Conservation (phyloP, 2,888 invertebrate species). For the Drosophila neotestacea region DNA sequence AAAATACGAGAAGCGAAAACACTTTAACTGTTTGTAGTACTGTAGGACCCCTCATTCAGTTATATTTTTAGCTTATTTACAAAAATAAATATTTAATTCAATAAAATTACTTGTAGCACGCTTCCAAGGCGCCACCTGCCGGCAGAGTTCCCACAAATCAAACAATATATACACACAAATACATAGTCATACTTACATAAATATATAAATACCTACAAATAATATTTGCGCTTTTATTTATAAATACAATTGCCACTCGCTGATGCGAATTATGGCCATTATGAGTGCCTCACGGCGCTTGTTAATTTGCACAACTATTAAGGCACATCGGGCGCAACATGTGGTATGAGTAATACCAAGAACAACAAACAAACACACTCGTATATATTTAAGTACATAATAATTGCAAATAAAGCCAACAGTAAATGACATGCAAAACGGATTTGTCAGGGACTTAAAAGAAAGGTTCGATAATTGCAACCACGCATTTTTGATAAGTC, state of each 20-base stretch:
- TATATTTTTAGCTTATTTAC: constrained; percentile 4
- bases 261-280: constrained; percentile 51
- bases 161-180: constrained; percentile 3
- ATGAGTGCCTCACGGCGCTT: constrained; percentile 17
- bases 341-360: constrained; percentile 60
- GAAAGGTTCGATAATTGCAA: constrained; percentile 51
- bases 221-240: constrained; percentile 45
- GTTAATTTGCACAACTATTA: constrained; percentile 18
- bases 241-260: constrained; percentile 33
- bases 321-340: constrained; percentile 37
- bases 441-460: constrained; percentile 18
- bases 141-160: constrained; percentile 46
- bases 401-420: constrained; percentile 33
- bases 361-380: background rate
- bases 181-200: background rate
- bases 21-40: background rate
- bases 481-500: constrained; percentile 44
- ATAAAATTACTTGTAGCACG: constrained; percentile 43
- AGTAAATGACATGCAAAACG: constrained; percentile 50
- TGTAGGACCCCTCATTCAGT: background rate
- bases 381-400: background rate
- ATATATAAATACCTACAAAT: constrained; percentile 32
- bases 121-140: constrained; percentile 62
- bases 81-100: constrained; percentile 9
- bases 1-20: background rate